Percentiles rank a stretch among this genome's conserved stretches.
Evolutionary conservation across 2,797 vertebrate genomes (phyloP).

Genomic region (Eospalax fontanierii): DNA sequence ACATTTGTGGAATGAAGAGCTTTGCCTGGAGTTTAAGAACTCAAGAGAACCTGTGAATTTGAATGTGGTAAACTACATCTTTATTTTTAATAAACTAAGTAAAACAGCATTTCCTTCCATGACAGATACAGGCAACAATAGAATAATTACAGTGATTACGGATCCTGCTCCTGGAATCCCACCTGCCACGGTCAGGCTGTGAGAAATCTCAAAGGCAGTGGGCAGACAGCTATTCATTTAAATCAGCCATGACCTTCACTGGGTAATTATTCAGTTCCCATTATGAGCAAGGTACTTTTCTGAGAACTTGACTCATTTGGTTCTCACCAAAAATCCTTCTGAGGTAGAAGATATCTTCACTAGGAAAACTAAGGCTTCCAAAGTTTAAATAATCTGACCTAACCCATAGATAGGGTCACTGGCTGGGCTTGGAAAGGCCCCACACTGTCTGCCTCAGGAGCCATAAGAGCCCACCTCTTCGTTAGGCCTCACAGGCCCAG

Average conservation of each 20-base stretch:
- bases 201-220: rapidly evolving
- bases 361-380: neutral
- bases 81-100: slow-evolving; percentile 42
- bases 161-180: too few relatives aligned
- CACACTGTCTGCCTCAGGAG: neutral
- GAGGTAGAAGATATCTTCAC: neutral
- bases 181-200: rapidly evolving
- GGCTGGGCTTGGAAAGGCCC: neutral
- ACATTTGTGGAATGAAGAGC: neutral
- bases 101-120: neutral
- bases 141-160: rapidly evolving
- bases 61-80: neutral
- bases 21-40: neutral
- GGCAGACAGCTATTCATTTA: neutral
- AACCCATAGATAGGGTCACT: rapidly evolving
- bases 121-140: neutral
- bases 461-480: neutral
- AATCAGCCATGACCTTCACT: too few relatives aligned
- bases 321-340: neutral
- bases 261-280: rapidly evolving
- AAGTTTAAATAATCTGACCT: neutral
- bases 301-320: neutral
- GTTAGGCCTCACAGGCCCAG: too few relatives aligned
- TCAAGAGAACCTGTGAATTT: neutral
- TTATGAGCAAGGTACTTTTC: neutral